Conservation (phyloP, 2,113 vertebrate genomes). For the Apus apus region DNA sequence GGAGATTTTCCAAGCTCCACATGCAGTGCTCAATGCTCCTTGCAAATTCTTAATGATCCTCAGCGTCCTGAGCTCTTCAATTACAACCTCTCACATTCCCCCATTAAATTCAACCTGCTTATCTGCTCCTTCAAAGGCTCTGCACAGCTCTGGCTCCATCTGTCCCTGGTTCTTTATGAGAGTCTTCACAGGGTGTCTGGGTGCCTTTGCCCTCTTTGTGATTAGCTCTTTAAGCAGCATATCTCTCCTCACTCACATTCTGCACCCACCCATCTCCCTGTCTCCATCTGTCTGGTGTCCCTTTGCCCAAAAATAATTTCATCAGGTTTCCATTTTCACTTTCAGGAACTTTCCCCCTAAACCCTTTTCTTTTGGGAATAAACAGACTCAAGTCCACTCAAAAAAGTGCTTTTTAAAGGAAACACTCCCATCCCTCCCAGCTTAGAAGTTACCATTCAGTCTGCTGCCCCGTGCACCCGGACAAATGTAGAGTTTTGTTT, state of each 20-base stretch:
- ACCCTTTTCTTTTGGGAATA: background rate
- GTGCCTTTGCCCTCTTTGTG: slow-evolving; percentile 58
- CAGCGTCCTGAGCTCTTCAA: slow-evolving; percentile 53
- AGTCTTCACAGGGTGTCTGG: slow-evolving; percentile 62
- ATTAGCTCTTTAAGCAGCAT: slow-evolving; percentile 54
- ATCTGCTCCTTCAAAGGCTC: slow-evolving; percentile 66
- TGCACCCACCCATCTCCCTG: slow-evolving; percentile 34
- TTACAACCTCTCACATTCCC: slow-evolving; percentile 64
- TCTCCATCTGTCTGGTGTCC: slow-evolving; percentile 53
- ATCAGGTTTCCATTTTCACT: slow-evolving; percentile 37
- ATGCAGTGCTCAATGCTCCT: slow-evolving; percentile 10
- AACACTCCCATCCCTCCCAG: background rate
- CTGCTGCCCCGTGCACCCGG: background rate
- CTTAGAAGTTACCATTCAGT: slow-evolving; percentile 14
- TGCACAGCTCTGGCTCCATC: slow-evolving; percentile 62
- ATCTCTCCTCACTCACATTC: slow-evolving; percentile 32
- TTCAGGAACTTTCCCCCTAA: slow-evolving; percentile 26
- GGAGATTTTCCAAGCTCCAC: slow-evolving; percentile 37
- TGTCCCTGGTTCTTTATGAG: slow-evolving; percentile 59
- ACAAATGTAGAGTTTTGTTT: slow-evolving; percentile 58
- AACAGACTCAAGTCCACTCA: background rate
- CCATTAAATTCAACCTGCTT: slow-evolving; percentile 66
- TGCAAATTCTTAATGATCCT: slow-evolving; percentile 66
- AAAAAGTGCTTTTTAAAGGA: background rate
- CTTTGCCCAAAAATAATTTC: slow-evolving; percentile 31